These are phyloP conservation scores for Ceratosolen fusciceps DNA, from an alignment of 1,140 invertebrate species.

Conservation along the genomic window DNA sequence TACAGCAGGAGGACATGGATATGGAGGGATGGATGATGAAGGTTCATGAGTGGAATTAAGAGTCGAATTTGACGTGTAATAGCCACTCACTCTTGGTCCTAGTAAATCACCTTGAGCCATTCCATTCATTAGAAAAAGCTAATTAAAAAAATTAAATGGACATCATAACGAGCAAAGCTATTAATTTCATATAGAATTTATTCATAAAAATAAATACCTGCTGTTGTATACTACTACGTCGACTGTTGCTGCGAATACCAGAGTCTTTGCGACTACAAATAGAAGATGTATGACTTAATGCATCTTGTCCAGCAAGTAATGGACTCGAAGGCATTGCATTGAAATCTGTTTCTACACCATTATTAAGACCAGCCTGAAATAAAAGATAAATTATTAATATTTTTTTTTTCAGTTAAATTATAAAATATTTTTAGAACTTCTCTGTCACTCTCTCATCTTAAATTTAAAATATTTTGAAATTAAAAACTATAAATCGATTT, in stretches of 20 bases:
- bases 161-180: neutral
- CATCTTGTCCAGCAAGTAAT: slow-evolving; percentile 73
- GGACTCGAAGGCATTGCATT: slow-evolving; percentile 69
- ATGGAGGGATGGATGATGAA: slow-evolving; percentile 66
- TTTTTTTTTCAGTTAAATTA: too few relatives aligned
- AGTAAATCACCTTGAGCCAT: slow-evolving; percentile 82
- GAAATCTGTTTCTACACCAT: slow-evolving; percentile 67
- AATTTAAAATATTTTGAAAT: too few relatives aligned
- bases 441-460: too few relatives aligned
- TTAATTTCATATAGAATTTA: slow-evolving; percentile 14
- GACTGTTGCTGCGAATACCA: slow-evolving; percentile 86
- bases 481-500: too few relatives aligned
- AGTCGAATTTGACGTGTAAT: slow-evolving; percentile 86
- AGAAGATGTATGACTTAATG: slow-evolving; percentile 80
- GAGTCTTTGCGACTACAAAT: slow-evolving; percentile 89
- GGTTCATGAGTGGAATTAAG: slow-evolving; percentile 71
- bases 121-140: slow-evolving; percentile 79
- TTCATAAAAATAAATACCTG: slow-evolving; percentile 74
- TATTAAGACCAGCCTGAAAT: slow-evolving; percentile 57
- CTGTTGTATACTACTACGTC: slow-evolving; percentile 86
- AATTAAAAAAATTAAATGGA: slow-evolving; percentile 54
- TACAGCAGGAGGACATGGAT: slow-evolving; percentile 68
- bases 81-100: slow-evolving; percentile 86
- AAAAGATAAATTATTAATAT: neutral
- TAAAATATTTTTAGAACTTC: too few relatives aligned